Percentiles rank a stretch among this genome's conserved stretches.
These are phyloP conservation scores for Pristionchus entomophagus DNA, from an alignment of 2,888 invertebrate species.

Conservation along the genomic window DNA sequence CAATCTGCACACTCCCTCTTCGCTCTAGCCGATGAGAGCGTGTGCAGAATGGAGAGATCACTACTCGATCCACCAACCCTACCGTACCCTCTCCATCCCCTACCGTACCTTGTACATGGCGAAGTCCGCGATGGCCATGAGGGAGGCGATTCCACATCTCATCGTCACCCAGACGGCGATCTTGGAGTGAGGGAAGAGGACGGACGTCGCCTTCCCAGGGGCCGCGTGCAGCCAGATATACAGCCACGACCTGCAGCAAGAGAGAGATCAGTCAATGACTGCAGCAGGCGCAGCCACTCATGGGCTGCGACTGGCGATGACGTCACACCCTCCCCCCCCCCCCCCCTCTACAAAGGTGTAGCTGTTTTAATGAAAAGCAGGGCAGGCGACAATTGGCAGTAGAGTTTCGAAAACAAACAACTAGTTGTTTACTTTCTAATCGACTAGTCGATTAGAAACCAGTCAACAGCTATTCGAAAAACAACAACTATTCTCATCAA, in stretches of 20 bases:
- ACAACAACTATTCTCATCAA: too few species aligned
- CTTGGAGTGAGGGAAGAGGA: slow-evolving; percentile 65
- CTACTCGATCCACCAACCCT: neutral
- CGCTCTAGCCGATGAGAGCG: too few species aligned
- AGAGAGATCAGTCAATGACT: neutral
- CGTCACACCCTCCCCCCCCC: neutral
- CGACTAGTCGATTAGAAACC: too few species aligned
- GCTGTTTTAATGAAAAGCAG: too few species aligned
- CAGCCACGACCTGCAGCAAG: slow-evolving; percentile 84
- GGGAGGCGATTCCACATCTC: slow-evolving; percentile 28
- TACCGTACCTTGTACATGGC: slow-evolving; percentile 78
- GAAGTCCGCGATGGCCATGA: slow-evolving; percentile 83
- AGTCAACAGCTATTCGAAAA: too few species aligned
- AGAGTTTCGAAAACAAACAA: too few species aligned
- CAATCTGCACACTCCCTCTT: too few species aligned
- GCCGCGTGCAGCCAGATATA: slow-evolving; percentile 87
- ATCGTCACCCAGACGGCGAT: slow-evolving; percentile 87
- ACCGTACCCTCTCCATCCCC: neutral
- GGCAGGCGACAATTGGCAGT: too few species aligned
- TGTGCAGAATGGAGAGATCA: too few species aligned
- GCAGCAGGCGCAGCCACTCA: neutral
- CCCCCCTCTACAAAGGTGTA: too few species aligned
- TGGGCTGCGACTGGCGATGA: neutral
- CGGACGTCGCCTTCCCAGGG: slow-evolving; percentile 57
- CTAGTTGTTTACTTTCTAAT: too few species aligned